Percentiles rank a stretch among this genome's conserved stretches.
Conservation (phyloP, 2,113 vertebrate genomes). For the Aptenodytes patagonicus region DNA sequence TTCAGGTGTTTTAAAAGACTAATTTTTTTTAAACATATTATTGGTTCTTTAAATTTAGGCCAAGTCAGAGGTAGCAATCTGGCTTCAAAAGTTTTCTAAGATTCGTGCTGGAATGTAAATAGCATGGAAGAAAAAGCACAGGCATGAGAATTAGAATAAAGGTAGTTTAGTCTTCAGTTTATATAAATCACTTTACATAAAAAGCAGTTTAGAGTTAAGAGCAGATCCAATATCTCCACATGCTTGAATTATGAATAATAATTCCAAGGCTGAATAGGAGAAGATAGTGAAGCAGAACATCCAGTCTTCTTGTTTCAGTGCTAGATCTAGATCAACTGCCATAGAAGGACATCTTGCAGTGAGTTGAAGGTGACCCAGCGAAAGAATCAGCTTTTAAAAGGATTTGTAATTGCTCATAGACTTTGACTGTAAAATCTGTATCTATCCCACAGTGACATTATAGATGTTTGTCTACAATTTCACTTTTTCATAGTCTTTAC, state of each 20-base stretch:
- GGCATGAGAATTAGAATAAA: not conserved
- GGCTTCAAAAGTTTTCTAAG: not conserved
- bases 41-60: not conserved
- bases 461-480: not conserved
- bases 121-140: not conserved
- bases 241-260: not conserved
- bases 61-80: not conserved
- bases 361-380: not conserved
- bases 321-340: not conserved
- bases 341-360: not conserved
- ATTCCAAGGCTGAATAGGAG: not conserved
- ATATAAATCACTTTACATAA: not conserved
- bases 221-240: not conserved
- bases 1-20: not conserved
- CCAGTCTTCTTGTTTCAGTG: not conserved
- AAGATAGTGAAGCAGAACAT: not conserved
- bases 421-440: not conserved
- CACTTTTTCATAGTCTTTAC: not conserved
- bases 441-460: not conserved
- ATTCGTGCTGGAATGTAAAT: not conserved
- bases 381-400: not conserved
- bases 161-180: not conserved
- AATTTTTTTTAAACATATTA: not conserved
- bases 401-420: not conserved
- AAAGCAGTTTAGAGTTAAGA: not conserved